phyloP scores from a whole-genome alignment of 2,113 vertebrate genomes.

The Gadus macrocephalus region DNA sequence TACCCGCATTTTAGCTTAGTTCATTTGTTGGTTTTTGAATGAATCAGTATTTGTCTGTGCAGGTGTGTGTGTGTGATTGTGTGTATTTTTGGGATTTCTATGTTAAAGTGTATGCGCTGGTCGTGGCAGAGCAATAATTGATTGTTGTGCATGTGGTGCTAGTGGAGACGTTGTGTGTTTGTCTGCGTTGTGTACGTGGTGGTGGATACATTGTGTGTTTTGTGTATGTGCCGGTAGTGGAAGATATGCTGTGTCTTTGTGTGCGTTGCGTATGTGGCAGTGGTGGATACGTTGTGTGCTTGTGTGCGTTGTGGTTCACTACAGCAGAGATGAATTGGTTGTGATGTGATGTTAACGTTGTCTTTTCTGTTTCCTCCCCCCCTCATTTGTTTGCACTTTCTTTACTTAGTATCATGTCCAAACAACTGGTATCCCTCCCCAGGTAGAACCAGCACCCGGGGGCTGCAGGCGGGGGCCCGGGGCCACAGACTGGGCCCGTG shows the following conservation, averaged over 20 bases:
- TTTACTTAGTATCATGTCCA: slow-evolving; percentile 62
- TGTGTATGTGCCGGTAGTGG: not conserved
- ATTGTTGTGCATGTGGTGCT: too few species aligned
- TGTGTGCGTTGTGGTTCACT: slow-evolving; percentile 5
- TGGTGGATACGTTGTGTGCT: too few species aligned
- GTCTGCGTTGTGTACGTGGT: too few species aligned
- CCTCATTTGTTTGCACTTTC: slow-evolving; percentile 55
- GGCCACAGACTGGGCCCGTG: too few species aligned
- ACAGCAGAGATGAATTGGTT: slow-evolving; percentile 16
- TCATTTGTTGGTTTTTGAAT: not conserved
- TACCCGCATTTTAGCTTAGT: not conserved
- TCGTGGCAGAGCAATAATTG: not conserved
- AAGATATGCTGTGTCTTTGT: not conserved
- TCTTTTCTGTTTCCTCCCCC: slow-evolving; percentile 49
- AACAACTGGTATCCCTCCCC: slow-evolving; percentile 55
- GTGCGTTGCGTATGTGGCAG: not conserved
- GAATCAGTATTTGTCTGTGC: slow-evolving; percentile 14
- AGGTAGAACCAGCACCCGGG: slow-evolving; percentile 50
- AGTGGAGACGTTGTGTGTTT: too few species aligned
- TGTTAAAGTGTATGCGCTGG: not conserved
- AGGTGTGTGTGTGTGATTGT: not conserved
- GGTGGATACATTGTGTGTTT: not conserved
- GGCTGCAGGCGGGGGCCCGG: not conserved
- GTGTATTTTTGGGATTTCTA: not conserved
- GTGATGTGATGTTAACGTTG: slow-evolving; percentile 19